Percentiles rank a stretch among this genome's conserved stretches.
phyloP scores from a whole-genome alignment of 1,140 invertebrate species.

The Hesperophylax magnus region DNA sequence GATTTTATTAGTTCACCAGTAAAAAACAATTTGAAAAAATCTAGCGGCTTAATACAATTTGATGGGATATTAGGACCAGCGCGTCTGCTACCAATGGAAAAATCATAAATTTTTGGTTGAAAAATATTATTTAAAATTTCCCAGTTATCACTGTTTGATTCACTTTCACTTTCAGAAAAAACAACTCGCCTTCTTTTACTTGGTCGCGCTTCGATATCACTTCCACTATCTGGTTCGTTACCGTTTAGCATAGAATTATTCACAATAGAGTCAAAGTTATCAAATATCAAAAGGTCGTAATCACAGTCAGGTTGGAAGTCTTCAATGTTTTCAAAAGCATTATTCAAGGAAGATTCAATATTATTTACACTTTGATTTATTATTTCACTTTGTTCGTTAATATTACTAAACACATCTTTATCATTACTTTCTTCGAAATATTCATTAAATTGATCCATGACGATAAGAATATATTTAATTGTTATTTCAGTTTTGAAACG shows the following conservation, averaged over 20 bases:
- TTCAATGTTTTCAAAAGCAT: constrained; percentile 21
- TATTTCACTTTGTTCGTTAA: neutral
- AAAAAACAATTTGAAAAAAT: too few species aligned
- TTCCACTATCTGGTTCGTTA: too few species aligned
- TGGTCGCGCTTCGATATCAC: too few species aligned
- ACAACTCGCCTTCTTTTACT: too few species aligned
- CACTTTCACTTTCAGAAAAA: constrained; percentile 7
- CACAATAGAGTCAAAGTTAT: constrained; percentile 11
- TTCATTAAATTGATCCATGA: constrained; percentile 13
- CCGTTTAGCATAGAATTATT: too few species aligned
- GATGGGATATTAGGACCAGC: too few species aligned
- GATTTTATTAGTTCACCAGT: too few species aligned
- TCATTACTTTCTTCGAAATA: too few species aligned
- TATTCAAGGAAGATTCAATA: constrained; percentile 27
- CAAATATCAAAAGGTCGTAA: constrained; percentile 21
- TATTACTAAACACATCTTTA: neutral
- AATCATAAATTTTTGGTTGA: neutral
- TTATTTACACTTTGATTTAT: constrained; percentile 24
- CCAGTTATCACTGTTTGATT: neutral
- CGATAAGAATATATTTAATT: constrained; percentile 3
- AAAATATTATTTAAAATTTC: neutral
- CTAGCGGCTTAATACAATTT: too few species aligned
- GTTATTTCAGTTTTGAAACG: neutral
- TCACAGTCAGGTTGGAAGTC: neutral
- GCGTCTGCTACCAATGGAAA: neutral